Conservation (phyloP, 2,888 invertebrate genomes). For the Sturmia bella region DNA sequence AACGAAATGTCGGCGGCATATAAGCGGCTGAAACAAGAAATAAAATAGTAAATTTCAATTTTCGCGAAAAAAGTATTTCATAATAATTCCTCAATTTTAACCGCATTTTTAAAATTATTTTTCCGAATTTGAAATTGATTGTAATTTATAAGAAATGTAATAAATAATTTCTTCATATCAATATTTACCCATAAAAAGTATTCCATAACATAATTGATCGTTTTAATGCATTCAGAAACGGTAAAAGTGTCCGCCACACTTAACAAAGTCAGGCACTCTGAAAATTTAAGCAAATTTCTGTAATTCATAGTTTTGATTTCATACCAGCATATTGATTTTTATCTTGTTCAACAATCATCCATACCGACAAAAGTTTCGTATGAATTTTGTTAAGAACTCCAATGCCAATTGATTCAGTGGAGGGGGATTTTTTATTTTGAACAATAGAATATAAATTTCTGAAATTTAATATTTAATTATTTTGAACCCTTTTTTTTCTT, state of each 20-base stretch:
- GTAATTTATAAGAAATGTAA: neutral
- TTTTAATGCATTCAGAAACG: conserved; percentile 79
- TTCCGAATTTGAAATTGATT: no score
- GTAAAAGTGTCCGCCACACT: conserved; percentile 81
- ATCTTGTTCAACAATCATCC: conserved; percentile 83
- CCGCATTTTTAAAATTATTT: no score
- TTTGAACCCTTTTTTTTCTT: no score
- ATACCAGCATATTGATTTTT: conserved; percentile 85
- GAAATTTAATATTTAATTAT: no score
- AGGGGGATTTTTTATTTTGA: conserved; percentile 80
- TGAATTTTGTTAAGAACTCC: conserved; percentile 84
- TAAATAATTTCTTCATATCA: neutral
- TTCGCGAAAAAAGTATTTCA: no score
- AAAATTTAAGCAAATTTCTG: neutral
- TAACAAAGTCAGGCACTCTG: conserved; percentile 79
- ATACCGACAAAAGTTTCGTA: conserved; percentile 83
- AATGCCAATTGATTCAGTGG: conserved; percentile 82
- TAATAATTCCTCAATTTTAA: no score
- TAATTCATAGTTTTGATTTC: no score
- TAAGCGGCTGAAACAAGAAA: no score
- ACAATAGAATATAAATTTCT: no score
- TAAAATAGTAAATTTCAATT: no score
- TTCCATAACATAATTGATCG: conserved; percentile 79
- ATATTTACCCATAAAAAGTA: conserved; percentile 78
- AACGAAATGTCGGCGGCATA: no score